These are phyloP conservation scores for Turdus rufiventris DNA, from an alignment of 2,113 vertebrate genomes.

Conservation along the genomic window DNA sequence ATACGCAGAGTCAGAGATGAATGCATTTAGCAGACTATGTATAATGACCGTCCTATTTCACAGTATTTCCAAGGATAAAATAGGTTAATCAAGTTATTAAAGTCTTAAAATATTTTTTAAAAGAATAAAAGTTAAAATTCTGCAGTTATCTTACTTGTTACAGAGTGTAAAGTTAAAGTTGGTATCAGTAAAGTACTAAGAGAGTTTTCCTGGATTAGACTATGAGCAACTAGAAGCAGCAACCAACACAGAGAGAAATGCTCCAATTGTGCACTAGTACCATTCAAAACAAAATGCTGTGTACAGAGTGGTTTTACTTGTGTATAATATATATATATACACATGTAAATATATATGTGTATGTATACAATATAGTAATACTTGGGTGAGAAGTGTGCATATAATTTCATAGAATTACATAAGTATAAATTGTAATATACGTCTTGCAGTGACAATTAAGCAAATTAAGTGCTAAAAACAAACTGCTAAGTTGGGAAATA, in stretches of 20 bases:
- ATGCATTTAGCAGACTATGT: not conserved
- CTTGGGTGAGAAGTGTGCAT: not conserved
- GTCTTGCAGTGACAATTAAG: not conserved
- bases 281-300: not conserved
- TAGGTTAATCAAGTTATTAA: not conserved
- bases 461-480: not conserved
- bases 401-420: not conserved
- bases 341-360: no score
- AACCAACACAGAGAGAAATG: not conserved
- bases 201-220: not conserved
- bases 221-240: not conserved
- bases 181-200: not conserved
- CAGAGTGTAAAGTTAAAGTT: not conserved
- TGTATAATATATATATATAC: not conserved
- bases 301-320: not conserved
- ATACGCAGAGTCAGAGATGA: not conserved
- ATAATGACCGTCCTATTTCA: not conserved
- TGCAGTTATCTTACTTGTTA: not conserved
- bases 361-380: not conserved
- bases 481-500: not conserved
- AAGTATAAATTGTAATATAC: not conserved
- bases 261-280: not conserved
- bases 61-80: not conserved
- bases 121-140: not conserved
- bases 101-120: not conserved